Conservation (phyloP, 2,888 invertebrate genomes). For the Reticulitermes lucifugus region DNA sequence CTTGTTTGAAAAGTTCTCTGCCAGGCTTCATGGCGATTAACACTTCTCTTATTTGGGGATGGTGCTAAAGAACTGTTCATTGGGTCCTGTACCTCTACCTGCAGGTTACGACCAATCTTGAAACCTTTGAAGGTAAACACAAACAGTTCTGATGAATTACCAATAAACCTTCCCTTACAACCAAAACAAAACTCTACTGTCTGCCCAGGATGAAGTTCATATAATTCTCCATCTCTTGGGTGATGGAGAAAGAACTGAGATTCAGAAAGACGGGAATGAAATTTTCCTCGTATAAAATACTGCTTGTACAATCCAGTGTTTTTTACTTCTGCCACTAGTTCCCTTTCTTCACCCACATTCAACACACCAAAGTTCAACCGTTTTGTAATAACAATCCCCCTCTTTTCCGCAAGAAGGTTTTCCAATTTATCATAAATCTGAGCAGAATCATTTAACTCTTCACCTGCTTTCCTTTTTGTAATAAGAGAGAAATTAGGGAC, state of each 20-base stretch:
- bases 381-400: conserved; percentile 69
- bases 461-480: background rate
- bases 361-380: conserved; percentile 62
- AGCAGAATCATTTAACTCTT: background rate
- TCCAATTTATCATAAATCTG: conserved; percentile 48
- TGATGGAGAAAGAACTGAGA: conserved; percentile 67
- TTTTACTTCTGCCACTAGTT: conserved; percentile 65
- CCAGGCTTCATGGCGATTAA: background rate
- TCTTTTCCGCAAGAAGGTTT: conserved; percentile 61
- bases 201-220: conserved; percentile 63
- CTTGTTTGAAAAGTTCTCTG: background rate
- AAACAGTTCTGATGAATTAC: conserved; percentile 71
- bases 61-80: background rate
- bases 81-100: conserved; percentile 65
- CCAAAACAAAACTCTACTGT: conserved; percentile 65
- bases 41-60: background rate
- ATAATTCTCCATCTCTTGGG: conserved; percentile 61
- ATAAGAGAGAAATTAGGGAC: conserved; percentile 56
- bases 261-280: conserved; percentile 66
- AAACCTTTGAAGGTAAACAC: conserved; percentile 72
- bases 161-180: conserved; percentile 71
- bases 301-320: conserved; percentile 64
- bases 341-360: conserved; percentile 63
- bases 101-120: conserved; percentile 70
- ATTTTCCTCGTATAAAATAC: conserved; percentile 66